These are phyloP conservation scores for Xenopus borealis DNA, from an alignment of 2,113 vertebrate species.

Conservation along the genomic window DNA sequence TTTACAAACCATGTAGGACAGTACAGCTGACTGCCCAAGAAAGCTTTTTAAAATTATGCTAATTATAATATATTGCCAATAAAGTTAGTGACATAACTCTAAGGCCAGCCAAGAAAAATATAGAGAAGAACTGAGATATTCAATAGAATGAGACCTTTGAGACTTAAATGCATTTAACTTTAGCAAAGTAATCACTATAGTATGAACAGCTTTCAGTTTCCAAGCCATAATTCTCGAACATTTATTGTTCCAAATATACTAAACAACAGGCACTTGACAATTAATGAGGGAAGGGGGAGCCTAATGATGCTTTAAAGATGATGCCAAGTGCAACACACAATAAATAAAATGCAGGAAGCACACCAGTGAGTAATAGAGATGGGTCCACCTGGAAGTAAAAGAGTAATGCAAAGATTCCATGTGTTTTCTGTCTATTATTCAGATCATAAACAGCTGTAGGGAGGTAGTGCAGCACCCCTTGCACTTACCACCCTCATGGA, in stretches of 20 bases:
- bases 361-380: not conserved
- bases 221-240: not conserved
- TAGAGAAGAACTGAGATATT: not conserved
- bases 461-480: too few species aligned
- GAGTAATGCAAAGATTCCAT: too few species aligned
- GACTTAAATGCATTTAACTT: not conserved
- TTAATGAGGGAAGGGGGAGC: not conserved
- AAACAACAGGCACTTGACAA: not conserved
- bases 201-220: slow-evolving; percentile 10
- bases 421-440: not conserved
- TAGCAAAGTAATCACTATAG: not conserved
- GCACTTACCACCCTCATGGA: too few species aligned
- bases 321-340: too few species aligned
- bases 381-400: not conserved
- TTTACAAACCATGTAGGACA: not conserved
- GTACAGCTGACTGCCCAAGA: not conserved
- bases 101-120: not conserved
- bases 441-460: not conserved
- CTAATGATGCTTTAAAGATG: too few species aligned
- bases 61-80: not conserved
- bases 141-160: not conserved
- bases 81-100: slow-evolving; percentile 3
- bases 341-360: too few species aligned
- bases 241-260: not conserved
- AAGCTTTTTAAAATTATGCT: not conserved